Conservation (phyloP, 2,113 vertebrate genomes). For the Poecilia latipinna region DNA sequence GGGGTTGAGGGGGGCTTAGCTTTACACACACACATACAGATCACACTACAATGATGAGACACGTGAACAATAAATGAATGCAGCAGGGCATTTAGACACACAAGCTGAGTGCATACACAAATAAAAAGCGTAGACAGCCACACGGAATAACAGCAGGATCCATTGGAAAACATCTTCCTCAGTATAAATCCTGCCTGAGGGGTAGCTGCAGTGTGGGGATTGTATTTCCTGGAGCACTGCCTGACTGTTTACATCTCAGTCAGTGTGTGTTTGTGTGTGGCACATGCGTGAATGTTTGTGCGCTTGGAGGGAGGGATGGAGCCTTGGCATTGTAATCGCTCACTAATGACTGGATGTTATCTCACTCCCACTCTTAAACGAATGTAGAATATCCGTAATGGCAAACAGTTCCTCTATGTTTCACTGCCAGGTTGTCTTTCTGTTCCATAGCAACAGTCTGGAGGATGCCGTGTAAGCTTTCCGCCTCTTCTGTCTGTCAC, state of each 20-base stretch:
- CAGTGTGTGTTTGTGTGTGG: slow-evolving; percentile 38
- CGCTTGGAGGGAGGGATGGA: slow-evolving; percentile 46
- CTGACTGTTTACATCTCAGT: slow-evolving; percentile 73
- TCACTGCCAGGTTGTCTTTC: slow-evolving; percentile 47
- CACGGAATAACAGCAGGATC: slow-evolving; percentile 48
- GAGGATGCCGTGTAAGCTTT: slow-evolving; percentile 50
- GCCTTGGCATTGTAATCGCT: slow-evolving; percentile 73
- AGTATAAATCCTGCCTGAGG: slow-evolving; percentile 73
- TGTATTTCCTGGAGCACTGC: slow-evolving; percentile 74
- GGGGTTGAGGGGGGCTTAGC: not conserved
- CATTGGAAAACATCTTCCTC: slow-evolving; percentile 69
- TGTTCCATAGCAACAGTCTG: slow-evolving; percentile 61
- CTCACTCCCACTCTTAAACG: slow-evolving; percentile 72
- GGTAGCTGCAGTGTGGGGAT: slow-evolving; percentile 62
- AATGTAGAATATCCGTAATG: slow-evolving; percentile 62
- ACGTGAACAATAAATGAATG: slow-evolving; percentile 55
- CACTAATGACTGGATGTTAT: slow-evolving; percentile 78
- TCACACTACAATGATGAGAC: slow-evolving; percentile 54
- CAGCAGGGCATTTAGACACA: slow-evolving; percentile 47
- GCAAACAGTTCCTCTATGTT: slow-evolving; percentile 67
- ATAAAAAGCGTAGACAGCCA: slow-evolving; percentile 1
- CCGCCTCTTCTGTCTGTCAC: slow-evolving; percentile 38
- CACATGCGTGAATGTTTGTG: slow-evolving; percentile 27
- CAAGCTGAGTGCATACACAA: slow-evolving; percentile 24
- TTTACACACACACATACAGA: slow-evolving; percentile 26